Percentiles rank a stretch among this genome's conserved stretches.
phyloP scores from a whole-genome alignment of 2,797 vertebrate genomes.

The Syngnathus rostellatus region DNA sequence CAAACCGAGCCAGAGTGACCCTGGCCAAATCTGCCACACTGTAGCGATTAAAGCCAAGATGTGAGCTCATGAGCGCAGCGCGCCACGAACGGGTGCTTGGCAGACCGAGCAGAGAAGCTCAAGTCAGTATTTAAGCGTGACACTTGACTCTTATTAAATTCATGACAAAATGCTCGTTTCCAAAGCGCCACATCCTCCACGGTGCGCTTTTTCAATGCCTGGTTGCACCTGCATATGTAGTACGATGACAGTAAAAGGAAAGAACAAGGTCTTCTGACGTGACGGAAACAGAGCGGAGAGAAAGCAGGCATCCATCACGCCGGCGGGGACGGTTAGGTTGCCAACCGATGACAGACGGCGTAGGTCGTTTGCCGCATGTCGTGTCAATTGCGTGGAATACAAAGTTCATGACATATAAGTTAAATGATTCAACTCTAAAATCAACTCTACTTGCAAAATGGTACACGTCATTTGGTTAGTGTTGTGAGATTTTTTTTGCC shows the following conservation, averaged over 20 bases:
- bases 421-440: background rate
- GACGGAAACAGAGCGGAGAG: constrained; percentile 47
- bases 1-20: constrained; percentile 36
- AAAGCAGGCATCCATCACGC: constrained; percentile 42
- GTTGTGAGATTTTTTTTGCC: too few relatives aligned
- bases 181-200: background rate
- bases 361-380: constrained; percentile 37
- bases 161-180: background rate
- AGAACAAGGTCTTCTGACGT: constrained; percentile 27
- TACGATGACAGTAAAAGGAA: constrained; percentile 12
- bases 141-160: constrained; percentile 1
- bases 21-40: constrained; percentile 29
- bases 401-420: background rate
- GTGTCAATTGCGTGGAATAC: constrained; percentile 17
- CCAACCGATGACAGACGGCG: constrained; percentile 55
- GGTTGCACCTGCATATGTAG: constrained; percentile 6
- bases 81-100: constrained; percentile 21
- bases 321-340: constrained; percentile 19
- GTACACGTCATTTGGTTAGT: background rate
- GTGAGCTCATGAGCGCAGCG: constrained; percentile 20
- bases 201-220: background rate
- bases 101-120: constrained; percentile 9
- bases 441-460: background rate
- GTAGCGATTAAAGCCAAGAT: constrained; percentile 18
- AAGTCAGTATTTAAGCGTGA: background rate